Conservation (phyloP, 2,113 vertebrate genomes). For the Poecile atricapillus region DNA sequence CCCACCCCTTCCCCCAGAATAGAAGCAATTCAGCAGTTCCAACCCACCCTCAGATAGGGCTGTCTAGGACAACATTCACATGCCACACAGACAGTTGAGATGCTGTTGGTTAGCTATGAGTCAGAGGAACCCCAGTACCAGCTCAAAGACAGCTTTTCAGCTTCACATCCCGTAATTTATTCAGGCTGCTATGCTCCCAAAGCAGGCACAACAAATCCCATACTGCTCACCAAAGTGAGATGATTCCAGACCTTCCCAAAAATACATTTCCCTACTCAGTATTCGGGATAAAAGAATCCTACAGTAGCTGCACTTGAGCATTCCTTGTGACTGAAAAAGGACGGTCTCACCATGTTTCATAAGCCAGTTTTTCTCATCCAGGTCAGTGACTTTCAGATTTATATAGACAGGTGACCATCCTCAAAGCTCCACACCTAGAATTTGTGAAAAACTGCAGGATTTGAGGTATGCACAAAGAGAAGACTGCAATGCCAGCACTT, state of each 20-base stretch:
- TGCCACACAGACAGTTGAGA: not conserved
- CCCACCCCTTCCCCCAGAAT: not conserved
- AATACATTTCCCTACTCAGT: not conserved
- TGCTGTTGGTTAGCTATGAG: not conserved
- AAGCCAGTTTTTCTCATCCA: not conserved
- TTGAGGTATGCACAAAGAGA: not conserved
- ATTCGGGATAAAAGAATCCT: not conserved
- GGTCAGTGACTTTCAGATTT: not conserved
- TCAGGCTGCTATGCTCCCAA: not conserved
- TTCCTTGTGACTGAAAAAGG: not conserved
- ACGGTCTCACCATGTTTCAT: fast-evolving
- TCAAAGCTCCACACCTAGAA: not conserved
- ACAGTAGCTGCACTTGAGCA: not conserved
- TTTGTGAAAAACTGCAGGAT: not conserved
- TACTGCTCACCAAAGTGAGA: not conserved
- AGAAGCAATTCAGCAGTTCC: not conserved
- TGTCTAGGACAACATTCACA: not conserved
- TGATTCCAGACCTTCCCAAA: not conserved
- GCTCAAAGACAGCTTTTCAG: not conserved
- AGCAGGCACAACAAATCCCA: not conserved
- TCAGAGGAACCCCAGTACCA: not conserved
- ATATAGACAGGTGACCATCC: not conserved
- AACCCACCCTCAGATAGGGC: not conserved
- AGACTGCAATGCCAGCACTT: not conserved
- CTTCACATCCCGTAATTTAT: not conserved